Evolutionary conservation across 1,140 invertebrate species (phyloP), one percentile per base, ranked within the genome.

Genomic region (Hyphantria cunea): DNA sequence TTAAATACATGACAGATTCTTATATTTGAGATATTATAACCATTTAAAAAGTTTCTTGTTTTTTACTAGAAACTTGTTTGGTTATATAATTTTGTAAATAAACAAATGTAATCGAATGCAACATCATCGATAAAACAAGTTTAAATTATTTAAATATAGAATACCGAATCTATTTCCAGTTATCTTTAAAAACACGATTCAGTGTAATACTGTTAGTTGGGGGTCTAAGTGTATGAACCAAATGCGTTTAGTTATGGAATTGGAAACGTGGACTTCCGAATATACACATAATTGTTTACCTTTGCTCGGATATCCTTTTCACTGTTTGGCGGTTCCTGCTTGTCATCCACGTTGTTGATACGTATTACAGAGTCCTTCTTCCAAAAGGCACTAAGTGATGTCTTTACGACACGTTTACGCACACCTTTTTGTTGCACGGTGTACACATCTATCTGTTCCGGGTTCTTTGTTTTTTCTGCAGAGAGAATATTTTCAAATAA

Each of bases 271-370:
- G 55, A 51, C 45, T 60, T 67, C 56, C 56, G 42, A 15, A 53
- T 54, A 60, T 72, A 63, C 72, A 64, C 49, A 55, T 31, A 59
- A 17, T 58, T 63, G 48, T 55, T 78, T 85, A 94, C 93, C 91
- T 94, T 94, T 74, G 92, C 92, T 73, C 92, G 91, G 72, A 94
- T 94, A 73, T 93, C 92, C 80, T 94, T 94, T 68, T 94, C 93
- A 63, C 75, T 91, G 80, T 94, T 93, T 31, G 93, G 92, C 39
- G 91, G 88, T 80, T 94, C 93, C 74, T 93, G 92, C 70, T 94
- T 94, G 78, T 95, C 94, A 49, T 92, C 92, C 67, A 94, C 93
- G 75, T 95, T 95, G 79, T 94, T 94, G 74, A 95, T 95, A 51
- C 93, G 91, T 75, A 95, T 91, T 66, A 92, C 90, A 53, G 92